Base-by-base conservation (phyloP, 2,888 invertebrate species). In the Crepidodera aurea region DNA sequence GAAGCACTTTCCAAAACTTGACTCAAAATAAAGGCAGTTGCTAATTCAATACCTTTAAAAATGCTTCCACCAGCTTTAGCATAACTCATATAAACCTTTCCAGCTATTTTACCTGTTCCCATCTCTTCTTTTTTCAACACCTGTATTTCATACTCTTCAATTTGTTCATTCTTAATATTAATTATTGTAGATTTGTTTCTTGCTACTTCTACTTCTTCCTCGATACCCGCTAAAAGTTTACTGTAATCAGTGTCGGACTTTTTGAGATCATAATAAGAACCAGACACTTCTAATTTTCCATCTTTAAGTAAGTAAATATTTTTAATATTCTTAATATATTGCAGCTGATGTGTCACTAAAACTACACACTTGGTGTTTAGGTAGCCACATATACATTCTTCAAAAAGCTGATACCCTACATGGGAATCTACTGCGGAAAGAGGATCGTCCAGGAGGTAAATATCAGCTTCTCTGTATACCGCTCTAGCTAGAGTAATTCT, bases 371-470 rank as follows among this genome's bases (percentile, higher is more conserved):
- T 87, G 66, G 87, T 83, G 7, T 84, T 82, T 66, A 93, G 81
- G 71, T 87, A 87, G 3, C 84, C 72, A 18, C 73, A 83, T 51
- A 92, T 85, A 74, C 91, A 93, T 73, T 90, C 86, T 75, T 94
- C 91, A 81, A 94, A 95, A 69, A 96, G 83, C 79, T 93, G 91
- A 0, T 91, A 87, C 0, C 93, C 93, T 1, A 96, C 95, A 77
- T 92, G 91, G 0, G 93, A 87, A 81, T 96, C 96, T 4, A 96
- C 95, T 0, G 95, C 95, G 65, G 93, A 90, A 22, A 96, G 82
- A 0, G 95, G 95, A 82, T 96, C 95, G 78, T 96, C 95, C 51
- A 96, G 82, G 8, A 96, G 81, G 77, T 94, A 95, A 66, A 95
- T 89, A 67, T 93, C 92, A 0, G 92, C 89, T 56, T 93, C 87